phyloP scores from a whole-genome alignment of 1,140 invertebrate genomes.

The Panagrolaimus sp. region DNA sequence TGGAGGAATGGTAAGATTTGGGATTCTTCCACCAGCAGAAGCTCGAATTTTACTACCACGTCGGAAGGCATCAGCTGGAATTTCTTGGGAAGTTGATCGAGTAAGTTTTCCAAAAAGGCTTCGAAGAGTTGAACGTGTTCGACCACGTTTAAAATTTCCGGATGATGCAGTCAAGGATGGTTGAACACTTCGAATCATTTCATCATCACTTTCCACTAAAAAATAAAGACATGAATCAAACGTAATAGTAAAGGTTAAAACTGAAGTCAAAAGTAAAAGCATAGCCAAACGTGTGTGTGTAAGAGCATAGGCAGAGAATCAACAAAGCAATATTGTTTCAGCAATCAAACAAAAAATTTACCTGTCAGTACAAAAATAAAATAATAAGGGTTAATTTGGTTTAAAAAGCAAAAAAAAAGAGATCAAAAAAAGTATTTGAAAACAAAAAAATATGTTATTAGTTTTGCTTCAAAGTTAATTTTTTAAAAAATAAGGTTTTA shows the following conservation, averaged over 20 bases:
- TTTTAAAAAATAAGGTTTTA: neutral
- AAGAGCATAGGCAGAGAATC: constrained; percentile 2
- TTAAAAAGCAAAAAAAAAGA: too few species aligned
- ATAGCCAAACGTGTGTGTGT: constrained; percentile 15
- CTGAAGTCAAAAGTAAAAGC: constrained; percentile 9
- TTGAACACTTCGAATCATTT: constrained; percentile 33
- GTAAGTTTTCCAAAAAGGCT: constrained; percentile 64
- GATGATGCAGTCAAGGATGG: constrained; percentile 30
- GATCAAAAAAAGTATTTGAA: too few species aligned
- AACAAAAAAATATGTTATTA: too few species aligned
- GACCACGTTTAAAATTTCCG: constrained; percentile 49
- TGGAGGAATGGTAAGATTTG: constrained; percentile 58
- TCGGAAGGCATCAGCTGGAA: constrained; percentile 66
- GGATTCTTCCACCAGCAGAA: constrained; percentile 72
- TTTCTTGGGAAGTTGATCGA: constrained; percentile 69
- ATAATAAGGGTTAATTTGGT: too few species aligned
- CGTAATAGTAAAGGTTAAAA: neutral
- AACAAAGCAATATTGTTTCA: too few species aligned
- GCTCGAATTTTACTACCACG: constrained; percentile 60
- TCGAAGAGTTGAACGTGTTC: constrained; percentile 49
- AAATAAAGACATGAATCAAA: neutral
- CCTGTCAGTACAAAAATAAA: too few species aligned
- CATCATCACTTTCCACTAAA: constrained; percentile 57
- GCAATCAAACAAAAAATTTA: too few species aligned
- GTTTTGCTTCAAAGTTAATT: neutral